These are phyloP conservation scores for Melanotaenia pygmaea DNA, from an alignment of 2,797 vertebrate species.

Conservation along the genomic window DNA sequence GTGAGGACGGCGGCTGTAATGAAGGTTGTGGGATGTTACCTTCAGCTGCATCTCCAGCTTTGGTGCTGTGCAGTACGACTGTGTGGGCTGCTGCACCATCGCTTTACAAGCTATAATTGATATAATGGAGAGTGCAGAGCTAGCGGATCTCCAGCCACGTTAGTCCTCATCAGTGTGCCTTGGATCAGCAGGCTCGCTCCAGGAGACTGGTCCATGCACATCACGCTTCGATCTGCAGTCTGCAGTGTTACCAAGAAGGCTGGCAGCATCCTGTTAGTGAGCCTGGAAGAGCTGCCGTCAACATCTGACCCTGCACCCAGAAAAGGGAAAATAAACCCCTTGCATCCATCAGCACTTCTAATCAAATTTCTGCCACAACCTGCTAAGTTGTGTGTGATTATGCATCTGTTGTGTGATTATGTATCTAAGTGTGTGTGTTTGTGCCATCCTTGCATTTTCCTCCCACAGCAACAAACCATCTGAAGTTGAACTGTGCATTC, in stretches of 20 bases:
- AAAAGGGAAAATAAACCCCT: slow-evolving; percentile 28
- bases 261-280: not conserved
- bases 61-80: not conserved
- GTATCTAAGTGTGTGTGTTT: slow-evolving; percentile 27
- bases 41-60: not conserved
- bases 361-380: slow-evolving; percentile 64
- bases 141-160: slow-evolving; percentile 24
- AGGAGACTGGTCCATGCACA: not conserved
- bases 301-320: slow-evolving; percentile 36
- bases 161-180: slow-evolving; percentile 49
- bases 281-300: slow-evolving; percentile 33
- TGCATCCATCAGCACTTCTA: slow-evolving; percentile 75
- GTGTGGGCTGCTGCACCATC: not conserved
- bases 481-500: slow-evolving; percentile 64
- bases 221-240: slow-evolving; percentile 62
- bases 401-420: too few relatives aligned
- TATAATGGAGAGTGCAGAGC: not conserved
- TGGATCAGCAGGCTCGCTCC: slow-evolving; percentile 28
- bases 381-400: slow-evolving; percentile 32
- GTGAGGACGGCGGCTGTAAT: not conserved
- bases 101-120: not conserved
- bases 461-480: slow-evolving; percentile 51
- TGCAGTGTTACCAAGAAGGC: slow-evolving; percentile 12
- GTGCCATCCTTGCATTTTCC: slow-evolving; percentile 60
- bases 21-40: not conserved